Percentiles rank a stretch among this genome's conserved stretches.
These are phyloP conservation scores for Sternarchorhynchus goeldii DNA, from an alignment of 2,797 vertebrate species.

Conservation along the genomic window DNA sequence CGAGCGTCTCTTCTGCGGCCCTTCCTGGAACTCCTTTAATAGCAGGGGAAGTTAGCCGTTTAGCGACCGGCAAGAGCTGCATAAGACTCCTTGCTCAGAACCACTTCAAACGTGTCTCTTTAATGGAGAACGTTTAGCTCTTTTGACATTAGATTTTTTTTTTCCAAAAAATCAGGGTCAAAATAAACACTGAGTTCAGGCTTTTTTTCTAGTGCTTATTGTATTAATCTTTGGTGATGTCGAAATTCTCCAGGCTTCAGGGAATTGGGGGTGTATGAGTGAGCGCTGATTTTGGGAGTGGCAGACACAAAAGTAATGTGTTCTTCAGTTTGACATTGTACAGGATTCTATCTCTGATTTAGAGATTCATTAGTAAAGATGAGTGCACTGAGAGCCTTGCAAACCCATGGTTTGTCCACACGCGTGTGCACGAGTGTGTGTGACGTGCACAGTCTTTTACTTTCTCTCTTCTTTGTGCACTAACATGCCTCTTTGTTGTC, in stretches of 20 bases:
- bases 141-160: too few species aligned
- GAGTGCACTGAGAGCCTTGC: not conserved
- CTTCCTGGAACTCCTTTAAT: conserved; percentile 19
- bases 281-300: too few species aligned
- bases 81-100: not conserved
- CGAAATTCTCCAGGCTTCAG: too few species aligned
- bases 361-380: not conserved
- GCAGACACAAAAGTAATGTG: too few species aligned
- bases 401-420: too few species aligned
- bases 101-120: not conserved
- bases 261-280: too few species aligned
- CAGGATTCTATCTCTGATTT: not conserved
- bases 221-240: too few species aligned
- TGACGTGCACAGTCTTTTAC: not conserved
- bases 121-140: too few species aligned
- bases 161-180: too few species aligned
- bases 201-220: too few species aligned
- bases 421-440: not conserved
- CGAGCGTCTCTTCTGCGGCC: not conserved
- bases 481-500: conserved; percentile 82
- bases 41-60: not conserved
- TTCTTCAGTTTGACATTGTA: too few species aligned
- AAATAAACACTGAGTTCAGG: too few species aligned
- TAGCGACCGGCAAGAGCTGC: not conserved
- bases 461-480: conserved; percentile 56